phyloP scores from a whole-genome alignment of 2,113 vertebrate species.

The Bufo bufo region DNA sequence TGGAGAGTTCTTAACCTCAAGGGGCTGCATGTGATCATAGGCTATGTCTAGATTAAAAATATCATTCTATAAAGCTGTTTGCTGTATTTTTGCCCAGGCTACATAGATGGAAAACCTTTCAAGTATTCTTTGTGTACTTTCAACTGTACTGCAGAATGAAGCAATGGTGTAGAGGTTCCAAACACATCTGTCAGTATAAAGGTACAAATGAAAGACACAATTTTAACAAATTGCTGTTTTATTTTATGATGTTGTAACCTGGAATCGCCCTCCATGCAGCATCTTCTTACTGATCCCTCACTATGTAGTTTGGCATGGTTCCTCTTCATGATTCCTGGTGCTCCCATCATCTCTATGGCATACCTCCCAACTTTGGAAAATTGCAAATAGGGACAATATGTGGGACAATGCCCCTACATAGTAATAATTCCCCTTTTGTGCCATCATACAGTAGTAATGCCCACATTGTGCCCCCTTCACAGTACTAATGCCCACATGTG shows the following conservation, averaged over 20 bases:
- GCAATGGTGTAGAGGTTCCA: background rate
- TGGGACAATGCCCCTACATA: no score
- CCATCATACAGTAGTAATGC: no score
- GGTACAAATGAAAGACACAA: background rate
- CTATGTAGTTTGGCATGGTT: background rate
- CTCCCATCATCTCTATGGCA: background rate
- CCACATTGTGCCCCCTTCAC: no score
- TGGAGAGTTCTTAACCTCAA: background rate
- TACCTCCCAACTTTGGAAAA: no score
- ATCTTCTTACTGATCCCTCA: background rate
- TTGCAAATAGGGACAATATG: no score
- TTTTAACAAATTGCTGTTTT: background rate
- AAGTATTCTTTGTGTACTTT: background rate
- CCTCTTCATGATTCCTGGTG: background rate
- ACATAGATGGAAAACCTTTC: background rate
- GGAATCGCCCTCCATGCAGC: background rate
- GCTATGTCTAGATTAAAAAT: background rate
- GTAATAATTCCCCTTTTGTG: no score
- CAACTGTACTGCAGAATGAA: background rate
- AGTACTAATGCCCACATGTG: no score
- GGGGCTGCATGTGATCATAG: background rate
- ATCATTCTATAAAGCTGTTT: background rate
- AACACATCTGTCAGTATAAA: background rate
- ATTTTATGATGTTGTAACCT: background rate
- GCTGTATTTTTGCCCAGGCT: conserved; percentile 6